A percentile compares a stretch with the other conserved stretches of the same genome.
Conservation (phyloP, 2,888 invertebrate genomes). For the Stenurella melanura region DNA sequence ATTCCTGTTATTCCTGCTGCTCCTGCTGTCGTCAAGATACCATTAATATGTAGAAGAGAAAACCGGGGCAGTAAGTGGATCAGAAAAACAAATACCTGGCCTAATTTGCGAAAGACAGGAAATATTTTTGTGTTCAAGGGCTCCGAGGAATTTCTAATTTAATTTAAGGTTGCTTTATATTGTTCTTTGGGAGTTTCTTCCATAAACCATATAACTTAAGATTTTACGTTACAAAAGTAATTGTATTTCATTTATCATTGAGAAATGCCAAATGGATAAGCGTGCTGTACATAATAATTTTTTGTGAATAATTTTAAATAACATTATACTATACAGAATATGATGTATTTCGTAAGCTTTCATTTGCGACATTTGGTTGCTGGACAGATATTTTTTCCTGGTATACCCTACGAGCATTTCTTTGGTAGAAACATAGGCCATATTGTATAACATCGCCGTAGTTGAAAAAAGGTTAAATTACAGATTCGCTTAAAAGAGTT, state of each 20-base stretch:
- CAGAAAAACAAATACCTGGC: conserved; percentile 28
- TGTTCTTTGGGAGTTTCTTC: background rate
- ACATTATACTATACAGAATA: too few relatives aligned
- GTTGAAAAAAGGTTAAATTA: too few relatives aligned
- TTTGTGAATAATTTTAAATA: too few relatives aligned
- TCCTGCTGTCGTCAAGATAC: conserved; percentile 20
- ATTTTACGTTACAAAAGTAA: background rate
- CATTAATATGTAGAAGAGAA: conserved; percentile 31
- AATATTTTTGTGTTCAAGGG: background rate
- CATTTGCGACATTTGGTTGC: too few relatives aligned
- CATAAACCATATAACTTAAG: background rate
- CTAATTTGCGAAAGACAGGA: conserved; percentile 14
- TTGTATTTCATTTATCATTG: background rate
- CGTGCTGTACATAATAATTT: too few relatives aligned
- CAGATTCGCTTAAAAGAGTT: too few relatives aligned
- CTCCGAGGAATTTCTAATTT: conserved; percentile 1
- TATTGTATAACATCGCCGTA: too few relatives aligned
- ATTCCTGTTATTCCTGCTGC: conserved; percentile 10
- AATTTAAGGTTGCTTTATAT: conserved; percentile 1
- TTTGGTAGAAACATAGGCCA: too few relatives aligned
- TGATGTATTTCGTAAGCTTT: too few relatives aligned
- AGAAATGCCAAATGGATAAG: too few relatives aligned
- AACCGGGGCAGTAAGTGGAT: conserved; percentile 2
- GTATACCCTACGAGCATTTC: too few relatives aligned
- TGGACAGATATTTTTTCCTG: too few relatives aligned